Percentiles rank a stretch among this genome's conserved stretches.
Conservation (phyloP, 2,888 invertebrate genomes). For the Eristalinus aeneus region DNA sequence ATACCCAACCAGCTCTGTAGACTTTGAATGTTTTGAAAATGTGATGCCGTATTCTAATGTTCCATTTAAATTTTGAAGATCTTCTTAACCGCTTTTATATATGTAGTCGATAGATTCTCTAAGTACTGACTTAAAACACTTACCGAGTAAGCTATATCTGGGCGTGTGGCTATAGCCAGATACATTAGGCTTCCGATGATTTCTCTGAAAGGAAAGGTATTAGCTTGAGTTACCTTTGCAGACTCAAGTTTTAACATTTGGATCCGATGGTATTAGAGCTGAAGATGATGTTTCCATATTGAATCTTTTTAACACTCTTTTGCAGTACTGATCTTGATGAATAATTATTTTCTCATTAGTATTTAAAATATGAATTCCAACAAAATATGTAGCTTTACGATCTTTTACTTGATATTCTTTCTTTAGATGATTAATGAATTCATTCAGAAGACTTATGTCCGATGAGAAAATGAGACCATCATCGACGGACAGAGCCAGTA, state of each 20-base stretch:
- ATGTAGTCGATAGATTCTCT: too few relatives aligned
- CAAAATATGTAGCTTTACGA: neutral
- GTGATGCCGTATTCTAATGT: neutral
- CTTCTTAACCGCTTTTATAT: too few relatives aligned
- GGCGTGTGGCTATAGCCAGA: too few relatives aligned
- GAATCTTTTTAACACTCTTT: neutral
- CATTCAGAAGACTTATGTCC: neutral
- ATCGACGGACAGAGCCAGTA: neutral
- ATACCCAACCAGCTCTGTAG: slow-evolving; percentile 1
- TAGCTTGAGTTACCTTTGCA: neutral
- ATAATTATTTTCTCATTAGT: neutral
- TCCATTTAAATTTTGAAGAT: too few relatives aligned
- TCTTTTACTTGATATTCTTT: neutral
- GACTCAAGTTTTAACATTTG: neutral
- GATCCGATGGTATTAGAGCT: too few relatives aligned
- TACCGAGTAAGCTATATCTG: too few relatives aligned
- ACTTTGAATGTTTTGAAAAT: neutral
- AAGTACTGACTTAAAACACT: neutral
- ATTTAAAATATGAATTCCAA: neutral
- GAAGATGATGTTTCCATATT: slow-evolving; percentile 3
- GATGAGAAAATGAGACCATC: neutral
- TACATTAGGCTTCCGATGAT: neutral
- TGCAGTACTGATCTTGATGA: neutral
- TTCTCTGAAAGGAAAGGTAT: slow-evolving; percentile 5
- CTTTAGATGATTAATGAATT: slow-evolving; percentile 1